Evolutionary conservation across 2,797 vertebrate species (phyloP), one percentile per base, ranked within the genome.

Genomic region (Oophaga sylvatica): DNA sequence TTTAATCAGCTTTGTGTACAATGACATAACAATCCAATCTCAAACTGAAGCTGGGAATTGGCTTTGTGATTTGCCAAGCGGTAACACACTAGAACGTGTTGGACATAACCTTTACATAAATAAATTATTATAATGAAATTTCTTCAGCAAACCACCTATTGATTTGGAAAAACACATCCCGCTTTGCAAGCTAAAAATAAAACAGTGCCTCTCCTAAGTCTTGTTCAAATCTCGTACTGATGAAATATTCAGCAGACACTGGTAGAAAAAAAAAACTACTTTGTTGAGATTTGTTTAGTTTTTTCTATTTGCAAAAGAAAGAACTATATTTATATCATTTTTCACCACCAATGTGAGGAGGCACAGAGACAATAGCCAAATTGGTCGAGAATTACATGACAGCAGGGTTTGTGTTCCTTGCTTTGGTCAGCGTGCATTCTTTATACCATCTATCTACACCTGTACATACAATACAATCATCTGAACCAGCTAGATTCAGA

Each of bases 91-190:
- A 85, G 48, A 82, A 86, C 78, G 60, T 77, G 80, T 60, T 86
- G 80, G 75, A 86, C 63, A 83, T 76, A 89, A 89, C 88, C 73
- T 73, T 86, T 71, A 83, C 80, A 89, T 89, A 83, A 89, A 89
- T 89, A 89, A 85, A 85, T 85, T 85, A 89, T 87, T 83, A 78
- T 86, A 89, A 89, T 89, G 88, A 86, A 86, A 83, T 86, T 83
- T 89, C 65, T 86, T 83, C 75, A 83, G 80, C 71, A 78, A 87
- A 84, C 80, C 88, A 86, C 84, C 84, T 89, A 89, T 87, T 87
- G 88, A 89, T 89, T 89, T 89, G 63, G 73, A 87, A 87, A 87
- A 86, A 86, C 67, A 83, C 71, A 89, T 86, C 65, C 80, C 20
- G 56, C 84, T 87, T 16, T 41, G 83, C 57, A 79, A 56, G 53